These are phyloP conservation scores for Triplophysa yarkandensis DNA, from an alignment of 2,797 vertebrate genomes.

Conservation along the genomic window DNA sequence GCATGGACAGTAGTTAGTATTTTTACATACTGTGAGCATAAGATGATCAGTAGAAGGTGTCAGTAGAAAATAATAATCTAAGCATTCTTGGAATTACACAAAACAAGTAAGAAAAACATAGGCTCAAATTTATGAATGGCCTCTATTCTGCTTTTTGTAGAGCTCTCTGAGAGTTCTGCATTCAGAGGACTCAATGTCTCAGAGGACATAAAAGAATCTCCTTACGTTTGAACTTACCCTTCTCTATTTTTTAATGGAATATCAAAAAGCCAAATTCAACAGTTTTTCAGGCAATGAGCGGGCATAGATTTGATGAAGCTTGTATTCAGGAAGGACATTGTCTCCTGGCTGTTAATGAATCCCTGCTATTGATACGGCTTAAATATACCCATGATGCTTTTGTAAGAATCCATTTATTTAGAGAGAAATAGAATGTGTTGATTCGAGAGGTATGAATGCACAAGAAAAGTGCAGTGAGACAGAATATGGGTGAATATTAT, in stretches of 20 bases:
- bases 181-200: not conserved
- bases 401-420: slow-evolving; percentile 8
- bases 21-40: not conserved
- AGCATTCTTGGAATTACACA: not conserved
- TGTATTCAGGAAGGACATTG: not conserved
- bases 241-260: slow-evolving; percentile 38
- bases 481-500: not conserved
- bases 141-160: not conserved
- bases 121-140: not conserved
- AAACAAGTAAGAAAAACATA: not conserved
- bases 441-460: not conserved
- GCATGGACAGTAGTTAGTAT: not conserved
- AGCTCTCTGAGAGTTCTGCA: not conserved
- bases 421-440: slow-evolving; percentile 1
- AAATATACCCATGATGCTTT: slow-evolving; percentile 7
- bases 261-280: not conserved
- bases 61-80: not conserved
- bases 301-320: not conserved
- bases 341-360: slow-evolving; percentile 1
- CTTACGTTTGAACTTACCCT: slow-evolving; percentile 18
- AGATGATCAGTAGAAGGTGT: too few relatives aligned
- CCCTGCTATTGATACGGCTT: not conserved
- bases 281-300: not conserved
- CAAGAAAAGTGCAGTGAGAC: not conserved
- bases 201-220: slow-evolving; percentile 12